phyloP scores from a whole-genome alignment of 2,113 vertebrate genomes.

The Tragelaphus buxtoni region DNA sequence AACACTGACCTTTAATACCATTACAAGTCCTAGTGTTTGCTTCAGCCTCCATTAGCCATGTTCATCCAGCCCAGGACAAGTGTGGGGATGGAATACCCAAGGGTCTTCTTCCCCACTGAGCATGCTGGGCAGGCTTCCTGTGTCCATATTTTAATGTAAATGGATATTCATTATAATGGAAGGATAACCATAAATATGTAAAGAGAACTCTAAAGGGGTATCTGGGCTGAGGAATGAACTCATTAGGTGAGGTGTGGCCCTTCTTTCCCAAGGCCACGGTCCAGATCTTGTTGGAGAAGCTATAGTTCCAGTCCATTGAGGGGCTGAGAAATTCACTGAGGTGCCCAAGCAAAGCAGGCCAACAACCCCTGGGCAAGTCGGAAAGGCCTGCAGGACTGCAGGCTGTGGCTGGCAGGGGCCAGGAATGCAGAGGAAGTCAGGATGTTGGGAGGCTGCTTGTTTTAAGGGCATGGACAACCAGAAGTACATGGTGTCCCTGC shows the following conservation, averaged over 20 bases:
- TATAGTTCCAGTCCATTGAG: background rate
- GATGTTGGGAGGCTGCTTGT: background rate
- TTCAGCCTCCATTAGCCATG: background rate
- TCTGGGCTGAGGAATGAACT: background rate
- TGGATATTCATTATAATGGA: background rate
- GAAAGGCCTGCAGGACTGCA: background rate
- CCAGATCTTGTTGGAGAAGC: background rate
- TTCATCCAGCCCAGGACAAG: background rate
- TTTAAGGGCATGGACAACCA: background rate
- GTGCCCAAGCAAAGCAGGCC: background rate
- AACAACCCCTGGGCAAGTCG: background rate
- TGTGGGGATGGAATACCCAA: background rate
- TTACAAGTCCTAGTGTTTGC: background rate
- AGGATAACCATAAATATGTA: background rate
- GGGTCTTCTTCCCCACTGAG: no score
- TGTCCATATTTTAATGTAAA: background rate
- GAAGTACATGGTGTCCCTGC: fast-evolving
- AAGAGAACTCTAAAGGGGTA: background rate
- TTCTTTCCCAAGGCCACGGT: background rate
- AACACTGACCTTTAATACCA: background rate
- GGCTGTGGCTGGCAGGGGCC: background rate
- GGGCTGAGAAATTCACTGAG: background rate
- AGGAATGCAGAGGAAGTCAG: background rate
- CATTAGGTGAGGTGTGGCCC: background rate
- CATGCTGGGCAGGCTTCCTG: background rate